Base-by-base conservation (phyloP, 53 echinoderm and acorn worm species). In the Hippasteria phrygiana region DNA sequence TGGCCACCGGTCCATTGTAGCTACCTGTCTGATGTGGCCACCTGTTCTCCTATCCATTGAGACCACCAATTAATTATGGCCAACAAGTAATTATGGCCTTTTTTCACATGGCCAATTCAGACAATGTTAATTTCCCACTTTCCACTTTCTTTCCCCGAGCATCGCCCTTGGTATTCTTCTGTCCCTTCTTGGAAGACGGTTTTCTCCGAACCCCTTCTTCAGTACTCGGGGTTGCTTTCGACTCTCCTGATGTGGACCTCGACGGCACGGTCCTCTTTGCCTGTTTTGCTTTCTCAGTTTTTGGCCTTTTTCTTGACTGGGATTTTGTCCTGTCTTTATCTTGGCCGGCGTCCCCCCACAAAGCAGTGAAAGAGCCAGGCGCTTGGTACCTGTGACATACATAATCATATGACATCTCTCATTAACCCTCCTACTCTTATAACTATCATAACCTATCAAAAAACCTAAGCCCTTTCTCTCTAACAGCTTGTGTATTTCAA, bases 351-450 rank as follows among this genome's bases (percentile, higher is more conserved):
- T 79, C 79, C 35, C 34, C 55, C 87, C 73, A 41, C 42, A 43
- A 43, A 73, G n/a, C 16, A 65, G 63, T 63, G 82, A 77, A 88
- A 2, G 77, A 74, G 27, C 92, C 92, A 8, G 89, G 89, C 28
- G 92, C 92, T 64, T 92, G 92, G 63, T 92, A 92, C 50, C 92
- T 91, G 66, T 16, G 8, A 34, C 34, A 71, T 11, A 31, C 41
- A 59, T 33, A 27, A 54, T 22, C 14, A 51, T 3, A 13, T 39
- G 55, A 5, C 12, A 66, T 37, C 17, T 11, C 1, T 1, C 67
- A 67, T 34, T 67, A 29, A 35, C n/a, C n/a, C n/a, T n/a, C n/a
- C n/a, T n/a, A n/a, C n/a, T n/a, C n/a, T n/a, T n/a, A n/a, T n/a
- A n/a, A n/a, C n/a, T n/a, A n/a, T n/a, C n/a, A n/a, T n/a, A n/a